These are phyloP conservation scores for Xestoiulus laeticollis DNA, from an alignment of 2,888 invertebrate species.

Conservation along the genomic window DNA sequence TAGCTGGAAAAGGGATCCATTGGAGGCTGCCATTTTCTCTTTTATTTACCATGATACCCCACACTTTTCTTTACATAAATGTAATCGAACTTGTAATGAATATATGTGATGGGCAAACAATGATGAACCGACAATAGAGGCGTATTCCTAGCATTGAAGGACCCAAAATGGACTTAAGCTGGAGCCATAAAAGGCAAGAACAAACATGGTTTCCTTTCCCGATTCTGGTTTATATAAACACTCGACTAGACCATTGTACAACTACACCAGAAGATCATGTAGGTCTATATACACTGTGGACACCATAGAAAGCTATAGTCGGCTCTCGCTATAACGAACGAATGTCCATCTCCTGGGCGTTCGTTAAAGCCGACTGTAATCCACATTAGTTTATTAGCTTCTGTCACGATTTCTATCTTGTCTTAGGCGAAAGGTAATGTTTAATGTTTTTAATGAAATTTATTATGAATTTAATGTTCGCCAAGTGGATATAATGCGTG, in stretches of 20 bases:
- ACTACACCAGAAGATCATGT: background rate
- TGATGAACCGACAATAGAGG: background rate
- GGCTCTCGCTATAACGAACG: too few relatives aligned
- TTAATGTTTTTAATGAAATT: too few relatives aligned
- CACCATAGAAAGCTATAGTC: too few relatives aligned
- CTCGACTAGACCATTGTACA: background rate
- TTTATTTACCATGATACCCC: background rate
- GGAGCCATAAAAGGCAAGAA: background rate
- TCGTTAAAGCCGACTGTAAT: too few relatives aligned
- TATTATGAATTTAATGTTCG: too few relatives aligned
- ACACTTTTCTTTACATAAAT: conserved; percentile 33
- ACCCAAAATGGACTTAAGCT: background rate
- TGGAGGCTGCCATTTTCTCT: background rate
- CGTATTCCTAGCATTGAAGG: background rate
- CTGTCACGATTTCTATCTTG: too few relatives aligned
- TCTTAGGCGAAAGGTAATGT: too few relatives aligned
- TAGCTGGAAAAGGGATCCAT: background rate
- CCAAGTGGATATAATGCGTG: too few relatives aligned
- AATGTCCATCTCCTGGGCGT: too few relatives aligned
- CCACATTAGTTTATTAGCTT: too few relatives aligned
- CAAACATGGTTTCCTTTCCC: conserved; percentile 33
- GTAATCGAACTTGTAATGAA: conserved; percentile 41
- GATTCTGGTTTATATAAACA: conserved; percentile 16
- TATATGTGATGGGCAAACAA: conserved; percentile 31
- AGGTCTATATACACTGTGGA: background rate